Conservation (phyloP, 2,797 vertebrate genomes). For the Hipposideros larvatus region DNA sequence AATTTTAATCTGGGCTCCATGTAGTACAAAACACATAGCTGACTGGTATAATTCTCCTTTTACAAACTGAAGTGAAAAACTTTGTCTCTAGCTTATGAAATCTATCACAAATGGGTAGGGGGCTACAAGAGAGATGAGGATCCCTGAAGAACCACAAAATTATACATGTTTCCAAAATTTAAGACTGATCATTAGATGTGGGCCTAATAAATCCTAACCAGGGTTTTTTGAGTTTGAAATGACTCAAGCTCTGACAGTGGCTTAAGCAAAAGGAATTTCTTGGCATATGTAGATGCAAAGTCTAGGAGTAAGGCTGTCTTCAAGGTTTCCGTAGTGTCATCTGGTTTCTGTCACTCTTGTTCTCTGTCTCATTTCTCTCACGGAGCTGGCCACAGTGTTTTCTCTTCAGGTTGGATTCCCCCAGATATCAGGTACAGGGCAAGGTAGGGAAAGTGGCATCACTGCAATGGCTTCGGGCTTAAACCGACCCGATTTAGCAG, state of each 20-base stretch:
- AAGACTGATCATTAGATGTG: neutral
- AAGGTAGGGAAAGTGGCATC: too few species aligned
- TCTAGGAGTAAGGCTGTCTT: neutral
- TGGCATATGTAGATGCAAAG: neutral
- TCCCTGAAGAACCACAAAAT: neutral
- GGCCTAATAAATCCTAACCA: neutral
- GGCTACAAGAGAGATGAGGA: neutral
- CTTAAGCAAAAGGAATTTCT: neutral
- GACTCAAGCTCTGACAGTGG: neutral
- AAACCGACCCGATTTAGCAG: neutral
- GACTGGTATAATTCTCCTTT: neutral
- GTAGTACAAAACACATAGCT: neutral
- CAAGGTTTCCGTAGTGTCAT: too few species aligned
- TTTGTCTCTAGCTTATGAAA: neutral
- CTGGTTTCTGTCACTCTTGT: neutral
- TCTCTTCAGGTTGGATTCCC: neutral
- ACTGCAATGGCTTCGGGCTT: neutral
- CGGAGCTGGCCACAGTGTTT: neutral
- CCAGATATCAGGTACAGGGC: neutral
- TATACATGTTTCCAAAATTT: neutral
- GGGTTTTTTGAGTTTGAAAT: neutral
- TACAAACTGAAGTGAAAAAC: neutral
- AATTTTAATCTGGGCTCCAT: slow-evolving; percentile 26
- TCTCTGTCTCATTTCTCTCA: neutral
- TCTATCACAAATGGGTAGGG: neutral